Conservation (phyloP, 2,888 invertebrate species). For the Kuschelorhynchus macadamiae region DNA sequence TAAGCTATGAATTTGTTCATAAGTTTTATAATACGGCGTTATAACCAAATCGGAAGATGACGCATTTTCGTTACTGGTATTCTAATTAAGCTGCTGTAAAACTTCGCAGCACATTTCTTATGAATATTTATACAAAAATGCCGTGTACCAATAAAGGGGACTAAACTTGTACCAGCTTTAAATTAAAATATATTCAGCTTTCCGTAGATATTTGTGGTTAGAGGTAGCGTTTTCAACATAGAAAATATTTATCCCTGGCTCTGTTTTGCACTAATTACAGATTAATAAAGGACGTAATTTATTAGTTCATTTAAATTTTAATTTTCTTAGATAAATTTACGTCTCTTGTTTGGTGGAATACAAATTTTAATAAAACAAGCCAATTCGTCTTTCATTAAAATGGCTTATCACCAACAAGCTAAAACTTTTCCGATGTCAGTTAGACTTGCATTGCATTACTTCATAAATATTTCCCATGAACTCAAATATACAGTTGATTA, state of each 20-base stretch:
- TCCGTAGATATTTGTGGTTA: slow-evolving; percentile 41
- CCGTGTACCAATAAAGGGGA: slow-evolving; percentile 47
- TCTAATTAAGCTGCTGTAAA: slow-evolving; percentile 43
- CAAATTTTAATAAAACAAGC: no score
- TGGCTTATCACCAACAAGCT: no score
- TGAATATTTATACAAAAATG: slow-evolving; percentile 49
- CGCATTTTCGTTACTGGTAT: slow-evolving; percentile 31
- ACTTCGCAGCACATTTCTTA: slow-evolving; percentile 46
- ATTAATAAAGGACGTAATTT: slow-evolving; percentile 35
- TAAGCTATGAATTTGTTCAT: background rate
- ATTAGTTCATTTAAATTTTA: slow-evolving; percentile 40
- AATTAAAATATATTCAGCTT: slow-evolving; percentile 47
- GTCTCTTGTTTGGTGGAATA: no score
- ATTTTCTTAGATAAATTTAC: slow-evolving; percentile 33
- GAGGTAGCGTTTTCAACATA: slow-evolving; percentile 30
- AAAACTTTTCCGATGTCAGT: no score
- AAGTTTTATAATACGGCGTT: background rate
- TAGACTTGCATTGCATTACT: no score
- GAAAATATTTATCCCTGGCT: slow-evolving; percentile 42
- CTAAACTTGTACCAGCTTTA: slow-evolving; percentile 49
- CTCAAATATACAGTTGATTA: no score
- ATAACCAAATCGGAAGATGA: slow-evolving; percentile 7
- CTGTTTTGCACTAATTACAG: slow-evolving; percentile 31
- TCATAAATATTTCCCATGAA: no score
- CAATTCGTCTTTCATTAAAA: no score